Base-by-base conservation (phyloP, 2,797 vertebrate genomes). In the Dipus sagitta region DNA sequence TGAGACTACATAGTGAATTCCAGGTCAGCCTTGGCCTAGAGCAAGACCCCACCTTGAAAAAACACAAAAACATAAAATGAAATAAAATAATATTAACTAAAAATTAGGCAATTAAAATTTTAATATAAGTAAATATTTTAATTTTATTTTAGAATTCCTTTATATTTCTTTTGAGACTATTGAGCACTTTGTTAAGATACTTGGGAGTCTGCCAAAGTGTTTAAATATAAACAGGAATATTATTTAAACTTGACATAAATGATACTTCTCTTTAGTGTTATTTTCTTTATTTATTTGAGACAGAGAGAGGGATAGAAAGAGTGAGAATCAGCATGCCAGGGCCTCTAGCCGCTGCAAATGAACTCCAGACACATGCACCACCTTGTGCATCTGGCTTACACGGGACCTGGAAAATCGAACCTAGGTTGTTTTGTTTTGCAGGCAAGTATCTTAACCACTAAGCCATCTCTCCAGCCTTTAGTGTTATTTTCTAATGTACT, bases 111-210 rank as follows among this genome's bases (percentile, higher is more conserved):
- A 85, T 88, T 86, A 20, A 91, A 89, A 80, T 20, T 2, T 87
- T n/a, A 88, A 52, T 92, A 0, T 65, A 92, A 94, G 4, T 81
- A 6, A 70, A 67, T 85, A 85, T 84, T 95, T 91, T 65, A 78
- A 71, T 67, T 94, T 97, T 92, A 54, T 79, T 96, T 94, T 83
- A 12, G 26, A 81, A 82, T 88, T 75, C 18, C 93, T 86, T 67
- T 93, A 15, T 78, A 86, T 94, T 92, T 96, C 68, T 92, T 77
- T 90, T 80, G 83, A 92, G 77, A 90, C 13, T 78, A 86, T 71
- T 93, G 93, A 88, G 80, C 90, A 30, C 72, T 92, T 95, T 80
- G 15, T 81, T 20, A 47, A 47, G 88, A 54, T 15, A 76, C 94
- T 88, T 90, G 84, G 88, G 12, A 93, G 67, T 93, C 47, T 78